These are phyloP conservation scores for Asarcornis scutulata DNA, from an alignment of 2,113 vertebrate species.

Conservation along the genomic window DNA sequence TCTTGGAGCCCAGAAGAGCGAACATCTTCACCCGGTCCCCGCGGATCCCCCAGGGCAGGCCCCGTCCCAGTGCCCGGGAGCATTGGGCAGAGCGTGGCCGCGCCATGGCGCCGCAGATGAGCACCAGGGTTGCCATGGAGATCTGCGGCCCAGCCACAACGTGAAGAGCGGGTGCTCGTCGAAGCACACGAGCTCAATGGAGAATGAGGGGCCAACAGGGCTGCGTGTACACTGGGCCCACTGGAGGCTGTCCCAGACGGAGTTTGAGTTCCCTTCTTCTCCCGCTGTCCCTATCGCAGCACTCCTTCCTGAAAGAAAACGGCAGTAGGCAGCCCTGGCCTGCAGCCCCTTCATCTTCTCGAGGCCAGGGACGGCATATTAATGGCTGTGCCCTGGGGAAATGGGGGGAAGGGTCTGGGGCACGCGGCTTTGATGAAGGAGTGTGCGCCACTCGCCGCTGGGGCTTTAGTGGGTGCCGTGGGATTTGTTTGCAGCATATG, in stretches of 20 bases:
- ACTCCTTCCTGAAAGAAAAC: constrained; percentile 1
- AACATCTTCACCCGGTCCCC: not conserved
- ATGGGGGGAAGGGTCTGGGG: not conserved
- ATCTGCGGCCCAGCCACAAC: constrained; percentile 78
- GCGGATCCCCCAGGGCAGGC: constrained; percentile 58
- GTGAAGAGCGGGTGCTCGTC: constrained; percentile 60
- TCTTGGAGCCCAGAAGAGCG: not conserved
- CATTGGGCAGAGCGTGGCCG: not conserved
- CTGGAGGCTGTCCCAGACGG: constrained; percentile 61
- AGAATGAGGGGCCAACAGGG: not conserved
- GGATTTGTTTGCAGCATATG: constrained; percentile 91
- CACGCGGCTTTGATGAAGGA: constrained; percentile 69
- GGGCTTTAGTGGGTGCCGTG: constrained; percentile 76
- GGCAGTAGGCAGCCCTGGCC: not conserved
- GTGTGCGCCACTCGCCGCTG: constrained; percentile 62
- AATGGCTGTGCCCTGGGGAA: constrained; percentile 40
- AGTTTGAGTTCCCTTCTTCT: constrained; percentile 59
- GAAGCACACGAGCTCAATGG: constrained; percentile 16
- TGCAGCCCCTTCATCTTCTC: not conserved
- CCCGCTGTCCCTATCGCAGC: not conserved
- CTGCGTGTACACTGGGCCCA: not conserved
- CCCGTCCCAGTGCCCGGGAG: constrained; percentile 46
- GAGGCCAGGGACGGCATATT: constrained; percentile 30
- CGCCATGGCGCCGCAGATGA: constrained; percentile 83
- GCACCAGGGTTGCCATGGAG: constrained; percentile 87